A percentile compares a stretch with the other conserved stretches of the same genome.
Evolutionary conservation across 2,888 invertebrate genomes (phyloP).

Genomic region (Tachystola acroxantha): DNA sequence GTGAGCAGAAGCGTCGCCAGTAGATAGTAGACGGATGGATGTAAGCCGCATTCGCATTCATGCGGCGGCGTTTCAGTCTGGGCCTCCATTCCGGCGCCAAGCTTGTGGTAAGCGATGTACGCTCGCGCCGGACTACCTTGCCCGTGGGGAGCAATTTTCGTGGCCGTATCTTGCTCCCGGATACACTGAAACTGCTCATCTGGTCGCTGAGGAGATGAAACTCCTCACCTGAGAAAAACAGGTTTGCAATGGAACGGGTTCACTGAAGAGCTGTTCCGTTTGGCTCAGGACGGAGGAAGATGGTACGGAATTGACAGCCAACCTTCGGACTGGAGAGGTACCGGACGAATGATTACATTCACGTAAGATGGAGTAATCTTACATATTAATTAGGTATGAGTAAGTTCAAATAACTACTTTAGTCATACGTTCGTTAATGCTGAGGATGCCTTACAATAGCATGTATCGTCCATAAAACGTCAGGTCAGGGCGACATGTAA

Average conservation of each 20-base stretch:
- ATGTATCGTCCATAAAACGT: too few relatives aligned
- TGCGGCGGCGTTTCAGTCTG: conserved; percentile 69
- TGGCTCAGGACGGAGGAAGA: too few relatives aligned
- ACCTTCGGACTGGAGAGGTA: too few relatives aligned
- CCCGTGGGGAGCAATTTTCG: conserved; percentile 70
- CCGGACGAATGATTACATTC: too few relatives aligned
- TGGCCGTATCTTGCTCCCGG: conserved; percentile 49
- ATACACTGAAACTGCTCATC: conserved; percentile 63
- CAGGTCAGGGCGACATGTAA: too few relatives aligned
- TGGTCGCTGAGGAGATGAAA: conserved; percentile 54
- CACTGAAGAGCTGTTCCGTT: background rate
- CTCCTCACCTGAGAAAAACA: conserved; percentile 45
- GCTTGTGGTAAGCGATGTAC: conserved; percentile 81
- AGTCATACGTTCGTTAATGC: too few relatives aligned
- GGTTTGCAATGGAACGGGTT: too few relatives aligned
- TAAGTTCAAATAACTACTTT: background rate
- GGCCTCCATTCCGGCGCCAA: conserved; percentile 74
- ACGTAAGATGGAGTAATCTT: too few relatives aligned
- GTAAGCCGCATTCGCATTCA: conserved; percentile 81
- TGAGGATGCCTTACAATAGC: too few relatives aligned
- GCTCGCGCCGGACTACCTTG: conserved; percentile 67
- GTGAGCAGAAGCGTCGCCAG: conserved; percentile 78
- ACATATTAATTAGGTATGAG: too few relatives aligned
- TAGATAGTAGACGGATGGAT: conserved; percentile 81
- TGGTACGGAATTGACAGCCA: too few relatives aligned